Conservation (phyloP, 37 sponge, comb jelly and placozoan genomes). For the Geodia barretti region DNA sequence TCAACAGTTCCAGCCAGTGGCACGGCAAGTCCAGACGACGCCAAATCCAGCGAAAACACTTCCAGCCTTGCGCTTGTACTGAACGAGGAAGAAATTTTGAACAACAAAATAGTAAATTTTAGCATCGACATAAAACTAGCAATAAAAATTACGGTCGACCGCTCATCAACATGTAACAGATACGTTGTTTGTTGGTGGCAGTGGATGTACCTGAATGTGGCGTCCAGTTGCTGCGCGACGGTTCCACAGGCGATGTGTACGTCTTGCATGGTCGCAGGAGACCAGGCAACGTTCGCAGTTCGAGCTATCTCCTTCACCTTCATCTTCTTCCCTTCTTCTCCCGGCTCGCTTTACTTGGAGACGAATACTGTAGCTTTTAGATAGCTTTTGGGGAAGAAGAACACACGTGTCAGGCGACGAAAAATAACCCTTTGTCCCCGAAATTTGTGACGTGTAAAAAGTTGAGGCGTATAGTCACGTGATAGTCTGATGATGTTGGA, state of each 20-base stretch:
- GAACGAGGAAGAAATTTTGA: too few relatives aligned
- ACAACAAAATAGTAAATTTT: too few relatives aligned
- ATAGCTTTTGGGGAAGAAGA: constrained; percentile 11
- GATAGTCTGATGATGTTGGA: too few relatives aligned
- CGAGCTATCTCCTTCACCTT: constrained; percentile 89
- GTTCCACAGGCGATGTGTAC: constrained; percentile 88
- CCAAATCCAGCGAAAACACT: constrained; percentile 63
- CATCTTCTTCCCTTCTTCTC: constrained; percentile 43
- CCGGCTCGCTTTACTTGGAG: background rate
- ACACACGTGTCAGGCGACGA: too few relatives aligned
- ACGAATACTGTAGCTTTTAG: background rate
- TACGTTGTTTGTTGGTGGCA: background rate
- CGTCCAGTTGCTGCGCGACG: constrained; percentile 95
- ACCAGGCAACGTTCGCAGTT: constrained; percentile 95
- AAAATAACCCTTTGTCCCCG: constrained; percentile 27
- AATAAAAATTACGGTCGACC: too few relatives aligned
- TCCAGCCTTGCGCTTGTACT: constrained; percentile 84
- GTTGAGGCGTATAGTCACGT: too few relatives aligned
- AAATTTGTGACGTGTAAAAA: constrained; percentile 14
- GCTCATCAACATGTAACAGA: too few relatives aligned
- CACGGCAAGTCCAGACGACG: constrained; percentile 52
- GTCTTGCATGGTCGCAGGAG: constrained; percentile 67
- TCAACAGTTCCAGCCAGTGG: constrained; percentile 61
- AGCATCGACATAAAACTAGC: too few relatives aligned
- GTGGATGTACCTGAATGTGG: constrained; percentile 81